Evolutionary conservation across 2,113 vertebrate genomes (phyloP).

Genomic region (Pelobates fuscus): DNA sequence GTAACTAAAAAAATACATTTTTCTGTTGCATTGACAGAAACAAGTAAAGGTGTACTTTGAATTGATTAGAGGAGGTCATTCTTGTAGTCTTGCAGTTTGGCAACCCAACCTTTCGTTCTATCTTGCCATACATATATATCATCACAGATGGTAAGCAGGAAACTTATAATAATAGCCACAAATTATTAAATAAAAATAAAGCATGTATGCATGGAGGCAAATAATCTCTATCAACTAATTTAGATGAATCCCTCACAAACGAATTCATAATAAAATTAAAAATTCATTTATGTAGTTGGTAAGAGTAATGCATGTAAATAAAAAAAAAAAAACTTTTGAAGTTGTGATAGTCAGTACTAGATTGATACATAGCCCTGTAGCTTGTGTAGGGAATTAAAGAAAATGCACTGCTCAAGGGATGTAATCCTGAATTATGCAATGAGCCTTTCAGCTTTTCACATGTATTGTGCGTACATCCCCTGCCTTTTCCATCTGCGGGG

Average conservation of each 20-base stretch:
- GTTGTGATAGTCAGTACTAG: background rate
- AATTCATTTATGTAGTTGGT: too few species aligned
- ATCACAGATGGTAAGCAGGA: too few species aligned
- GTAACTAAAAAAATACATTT: constrained; percentile 65
- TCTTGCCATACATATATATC: constrained; percentile 73
- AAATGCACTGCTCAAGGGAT: constrained; percentile 2
- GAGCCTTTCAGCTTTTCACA: constrained; percentile 3
- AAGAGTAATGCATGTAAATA: too few species aligned
- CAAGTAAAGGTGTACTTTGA: constrained; percentile 65
- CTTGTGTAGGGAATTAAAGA: background rate
- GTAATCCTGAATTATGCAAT: constrained; percentile 22
- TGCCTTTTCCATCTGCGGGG: constrained; percentile 13
- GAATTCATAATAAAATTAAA: too few species aligned
- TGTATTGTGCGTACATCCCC: constrained; percentile 5
- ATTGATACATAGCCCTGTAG: background rate
- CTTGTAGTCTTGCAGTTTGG: constrained; percentile 69
- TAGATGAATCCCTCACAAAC: too few species aligned
- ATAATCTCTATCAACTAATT: too few species aligned
- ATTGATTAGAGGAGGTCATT: constrained; percentile 61
- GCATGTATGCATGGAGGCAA: too few species aligned
- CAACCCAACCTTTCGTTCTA: constrained; percentile 65
- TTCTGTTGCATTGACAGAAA: constrained; percentile 57
- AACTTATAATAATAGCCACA: too few species aligned
- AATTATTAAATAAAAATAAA: too few species aligned
- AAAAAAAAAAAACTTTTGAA: background rate